These are phyloP conservation scores for Trichacis sp. DNA, from an alignment of 2,888 invertebrate genomes.

Conservation along the genomic window DNA sequence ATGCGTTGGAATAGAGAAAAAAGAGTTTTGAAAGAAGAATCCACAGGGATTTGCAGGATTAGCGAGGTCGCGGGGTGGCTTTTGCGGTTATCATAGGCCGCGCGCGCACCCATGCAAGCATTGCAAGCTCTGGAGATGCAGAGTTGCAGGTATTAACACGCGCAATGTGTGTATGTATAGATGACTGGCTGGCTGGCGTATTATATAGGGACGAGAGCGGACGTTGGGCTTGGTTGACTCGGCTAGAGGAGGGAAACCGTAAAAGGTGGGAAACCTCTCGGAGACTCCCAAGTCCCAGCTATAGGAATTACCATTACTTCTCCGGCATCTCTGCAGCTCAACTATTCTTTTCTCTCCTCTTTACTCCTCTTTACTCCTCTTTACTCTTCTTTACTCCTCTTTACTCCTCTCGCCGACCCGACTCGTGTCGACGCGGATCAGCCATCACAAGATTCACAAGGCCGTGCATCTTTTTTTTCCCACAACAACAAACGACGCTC, in stretches of 20 bases:
- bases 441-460: neutral
- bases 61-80: constrained; percentile 17
- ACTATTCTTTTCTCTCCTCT: too few relatives aligned
- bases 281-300: constrained; percentile 62
- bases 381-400: constrained; percentile 19
- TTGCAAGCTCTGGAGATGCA: too few relatives aligned
- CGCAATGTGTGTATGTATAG: too few relatives aligned
- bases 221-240: constrained; percentile 33
- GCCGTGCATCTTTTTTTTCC: neutral
- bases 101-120: constrained; percentile 7
- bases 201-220: constrained; percentile 32
- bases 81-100: constrained; percentile 10
- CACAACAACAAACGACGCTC: constrained; percentile 6
- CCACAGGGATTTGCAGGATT: constrained; percentile 12
- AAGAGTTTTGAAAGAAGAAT: constrained; percentile 6
- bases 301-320: constrained; percentile 64
- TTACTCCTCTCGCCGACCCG: constrained; percentile 4
- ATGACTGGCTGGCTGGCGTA: too few relatives aligned
- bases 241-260: constrained; percentile 65
- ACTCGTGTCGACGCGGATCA: neutral
- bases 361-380: constrained; percentile 40
- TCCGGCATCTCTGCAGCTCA: constrained; percentile 60
- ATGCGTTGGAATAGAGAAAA: too few relatives aligned
- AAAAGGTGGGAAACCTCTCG: constrained; percentile 69
- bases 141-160: too few relatives aligned